Percentiles rank a stretch among this genome's conserved stretches.
These are phyloP conservation scores for Xanthia togata DNA, from an alignment of 2,888 invertebrate genomes.

Conservation along the genomic window DNA sequence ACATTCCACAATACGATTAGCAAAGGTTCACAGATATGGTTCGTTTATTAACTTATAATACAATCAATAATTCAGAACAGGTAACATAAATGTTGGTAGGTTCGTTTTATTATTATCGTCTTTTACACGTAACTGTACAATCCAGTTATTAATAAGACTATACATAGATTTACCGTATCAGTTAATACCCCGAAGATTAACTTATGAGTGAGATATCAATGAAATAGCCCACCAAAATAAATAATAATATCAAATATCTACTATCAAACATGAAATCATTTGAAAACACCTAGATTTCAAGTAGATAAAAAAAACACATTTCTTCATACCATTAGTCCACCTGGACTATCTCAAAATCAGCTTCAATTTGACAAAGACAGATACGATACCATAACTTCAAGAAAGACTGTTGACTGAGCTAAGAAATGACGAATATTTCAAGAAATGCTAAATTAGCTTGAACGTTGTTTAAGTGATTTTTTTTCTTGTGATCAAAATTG, in stretches of 20 bases:
- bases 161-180: constrained; percentile 37
- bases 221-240: background rate
- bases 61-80: background rate
- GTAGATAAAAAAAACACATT: background rate
- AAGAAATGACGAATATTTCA: no score
- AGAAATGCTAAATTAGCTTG: no score
- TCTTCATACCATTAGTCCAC: background rate
- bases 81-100: background rate
- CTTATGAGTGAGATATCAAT: constrained; percentile 16
- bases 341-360: no score
- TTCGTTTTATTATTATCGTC: background rate
- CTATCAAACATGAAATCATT: background rate
- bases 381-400: no score
- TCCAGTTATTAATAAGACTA: constrained; percentile 2
- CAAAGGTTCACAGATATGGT: background rate
- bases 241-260: constrained; percentile 6
- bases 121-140: background rate
- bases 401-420: no score
- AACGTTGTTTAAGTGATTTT: no score
- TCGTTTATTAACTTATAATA: background rate
- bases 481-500: no score
- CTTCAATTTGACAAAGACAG: no score
- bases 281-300: background rate
- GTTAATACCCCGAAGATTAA: constrained; percentile 19
- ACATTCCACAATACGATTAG: background rate